A percentile compares a stretch with the other conserved stretches of the same genome.
Conservation (phyloP, 2,113 vertebrate genomes). For the Pipa parva region DNA sequence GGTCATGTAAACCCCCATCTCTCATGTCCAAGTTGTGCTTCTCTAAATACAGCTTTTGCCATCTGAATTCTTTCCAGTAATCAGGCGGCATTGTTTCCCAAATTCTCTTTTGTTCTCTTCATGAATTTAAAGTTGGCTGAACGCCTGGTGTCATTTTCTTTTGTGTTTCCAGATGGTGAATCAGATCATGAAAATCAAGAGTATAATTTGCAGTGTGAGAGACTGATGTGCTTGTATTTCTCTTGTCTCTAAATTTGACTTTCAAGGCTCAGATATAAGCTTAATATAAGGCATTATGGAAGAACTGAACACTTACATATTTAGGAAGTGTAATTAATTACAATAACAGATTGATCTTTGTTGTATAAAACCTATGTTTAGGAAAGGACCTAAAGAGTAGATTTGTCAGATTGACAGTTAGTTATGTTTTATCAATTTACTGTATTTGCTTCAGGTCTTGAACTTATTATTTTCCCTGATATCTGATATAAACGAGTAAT, state of each 20-base stretch:
- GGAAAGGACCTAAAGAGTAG: too few species aligned
- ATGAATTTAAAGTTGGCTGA: constrained; percentile 19
- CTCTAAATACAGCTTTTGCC: constrained; percentile 20
- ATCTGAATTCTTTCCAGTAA: constrained; percentile 16
- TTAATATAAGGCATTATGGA: neutral
- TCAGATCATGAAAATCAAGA: constrained; percentile 23
- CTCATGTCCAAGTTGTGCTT: neutral
- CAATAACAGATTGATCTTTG: too few species aligned
- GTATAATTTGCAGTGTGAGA: constrained; percentile 14
- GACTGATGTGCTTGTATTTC: neutral
- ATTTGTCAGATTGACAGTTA: too few species aligned
- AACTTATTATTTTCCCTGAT: too few species aligned
- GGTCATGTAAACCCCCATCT: neutral
- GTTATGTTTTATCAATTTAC: too few species aligned
- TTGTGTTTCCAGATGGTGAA: constrained; percentile 34
- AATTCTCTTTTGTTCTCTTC: constrained; percentile 26
- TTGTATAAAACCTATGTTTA: too few species aligned
- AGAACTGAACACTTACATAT: neutral
- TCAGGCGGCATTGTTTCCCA: constrained; percentile 32
- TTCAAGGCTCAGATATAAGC: neutral
- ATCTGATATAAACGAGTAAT: too few species aligned
- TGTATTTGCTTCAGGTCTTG: too few species aligned
- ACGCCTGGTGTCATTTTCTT: constrained; percentile 24
- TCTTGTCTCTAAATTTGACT: neutral
- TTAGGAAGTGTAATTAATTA: too few species aligned